Evolutionary conservation across 2,888 invertebrate genomes (phyloP).

Genomic region (Bombylius major): DNA sequence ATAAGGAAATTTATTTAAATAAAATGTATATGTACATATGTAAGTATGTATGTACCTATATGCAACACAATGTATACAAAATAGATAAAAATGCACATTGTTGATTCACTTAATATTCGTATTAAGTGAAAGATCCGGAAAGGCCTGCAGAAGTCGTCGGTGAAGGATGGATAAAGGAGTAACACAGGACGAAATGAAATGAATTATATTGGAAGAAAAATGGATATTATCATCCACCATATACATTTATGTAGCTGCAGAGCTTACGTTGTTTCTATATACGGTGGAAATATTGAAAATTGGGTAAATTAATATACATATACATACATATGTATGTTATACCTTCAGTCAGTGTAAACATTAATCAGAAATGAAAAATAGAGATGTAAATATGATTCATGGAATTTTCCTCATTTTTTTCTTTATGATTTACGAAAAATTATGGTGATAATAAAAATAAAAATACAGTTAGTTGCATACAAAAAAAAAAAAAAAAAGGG

Average conservation of each 20-base stretch:
- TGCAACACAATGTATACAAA: not conserved
- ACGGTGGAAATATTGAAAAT: not conserved
- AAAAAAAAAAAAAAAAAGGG: too few relatives aligned
- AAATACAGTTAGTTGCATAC: too few relatives aligned
- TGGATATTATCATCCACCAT: too few relatives aligned
- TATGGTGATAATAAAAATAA: not conserved
- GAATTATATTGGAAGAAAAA: too few relatives aligned
- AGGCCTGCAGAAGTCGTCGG: not conserved
- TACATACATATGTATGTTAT: not conserved
- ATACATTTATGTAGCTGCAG: too few relatives aligned
- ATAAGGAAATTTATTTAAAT: not conserved
- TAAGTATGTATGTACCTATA: too few relatives aligned
- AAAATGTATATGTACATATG: not conserved
- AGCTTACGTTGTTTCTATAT: too few relatives aligned
- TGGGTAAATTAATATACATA: not conserved
- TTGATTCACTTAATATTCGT: too few relatives aligned
- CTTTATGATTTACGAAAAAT: not conserved
- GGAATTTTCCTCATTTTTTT: not conserved
- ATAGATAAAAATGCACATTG: too few relatives aligned
- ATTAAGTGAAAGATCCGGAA: not conserved
- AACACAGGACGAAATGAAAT: too few relatives aligned
- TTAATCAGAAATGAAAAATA: slow-evolving; percentile 7
- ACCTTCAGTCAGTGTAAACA: slow-evolving; percentile 3
- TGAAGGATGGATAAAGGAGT: too few relatives aligned
- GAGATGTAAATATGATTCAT: slow-evolving; percentile 7